Conservation (phyloP, 1,140 invertebrate genomes). For the Drosophila subpulchrella region DNA sequence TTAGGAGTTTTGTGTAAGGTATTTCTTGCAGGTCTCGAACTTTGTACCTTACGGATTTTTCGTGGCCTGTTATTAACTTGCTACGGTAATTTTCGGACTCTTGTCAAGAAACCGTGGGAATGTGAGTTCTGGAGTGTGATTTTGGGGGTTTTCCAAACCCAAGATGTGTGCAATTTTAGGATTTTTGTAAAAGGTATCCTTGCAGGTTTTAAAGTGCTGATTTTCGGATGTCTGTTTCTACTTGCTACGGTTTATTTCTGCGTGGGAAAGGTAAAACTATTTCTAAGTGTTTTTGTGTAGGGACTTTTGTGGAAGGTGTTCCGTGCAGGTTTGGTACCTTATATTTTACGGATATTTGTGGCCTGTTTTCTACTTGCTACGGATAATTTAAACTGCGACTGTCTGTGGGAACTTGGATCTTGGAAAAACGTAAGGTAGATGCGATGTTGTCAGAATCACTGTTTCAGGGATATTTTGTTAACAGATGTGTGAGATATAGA, state of each 20-base stretch:
- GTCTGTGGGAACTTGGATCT: slow-evolving; percentile 14
- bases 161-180: slow-evolving; percentile 10
- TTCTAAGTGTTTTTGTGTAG: neutral
- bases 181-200: slow-evolving; percentile 17
- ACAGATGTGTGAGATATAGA: neutral
- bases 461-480: neutral
- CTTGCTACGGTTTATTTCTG: slow-evolving; percentile 10
- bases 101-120: neutral
- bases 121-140: neutral
- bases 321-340: neutral
- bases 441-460: neutral
- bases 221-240: neutral
- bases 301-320: slow-evolving; percentile 4
- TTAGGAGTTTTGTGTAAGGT: neutral
- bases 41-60: slow-evolving; percentile 15
- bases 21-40: slow-evolving; percentile 8
- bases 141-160: slow-evolving; percentile 10
- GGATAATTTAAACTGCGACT: neutral
- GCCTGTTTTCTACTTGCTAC: slow-evolving; percentile 41
- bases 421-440: slow-evolving; percentile 13
- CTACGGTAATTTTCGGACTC: slow-evolving; percentile 13
- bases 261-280: neutral
- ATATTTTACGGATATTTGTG: neutral
- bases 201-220: slow-evolving; percentile 7
- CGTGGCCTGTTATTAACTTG: slow-evolving; percentile 11